These are phyloP conservation scores for Prunella himalayana DNA, from an alignment of 2,113 vertebrate species.

Conservation along the genomic window DNA sequence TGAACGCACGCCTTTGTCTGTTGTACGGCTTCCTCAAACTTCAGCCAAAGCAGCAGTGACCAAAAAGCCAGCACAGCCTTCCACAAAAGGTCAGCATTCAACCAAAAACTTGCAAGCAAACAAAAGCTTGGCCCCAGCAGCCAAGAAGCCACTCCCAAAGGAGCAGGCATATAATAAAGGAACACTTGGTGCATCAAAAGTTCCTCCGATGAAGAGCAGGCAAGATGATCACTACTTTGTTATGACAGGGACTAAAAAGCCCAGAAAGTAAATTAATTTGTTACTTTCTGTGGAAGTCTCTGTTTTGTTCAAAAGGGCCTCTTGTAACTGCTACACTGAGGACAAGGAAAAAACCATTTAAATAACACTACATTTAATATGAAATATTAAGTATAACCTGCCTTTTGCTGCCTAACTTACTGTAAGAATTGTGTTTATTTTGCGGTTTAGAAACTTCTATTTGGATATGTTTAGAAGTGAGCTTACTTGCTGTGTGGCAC, in stretches of 20 bases:
- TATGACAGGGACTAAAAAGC: constrained; percentile 83
- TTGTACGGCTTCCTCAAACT: constrained; percentile 75
- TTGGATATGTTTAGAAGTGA: background rate
- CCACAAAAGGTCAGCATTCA: background rate
- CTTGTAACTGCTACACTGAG: background rate
- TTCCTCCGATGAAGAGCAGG: constrained; percentile 63
- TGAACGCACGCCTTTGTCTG: constrained; percentile 61
- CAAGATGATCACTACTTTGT: constrained; percentile 86
- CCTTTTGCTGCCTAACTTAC: background rate
- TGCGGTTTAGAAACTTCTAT: background rate
- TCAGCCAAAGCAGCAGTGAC: constrained; percentile 1
- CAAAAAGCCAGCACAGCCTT: constrained; percentile 23
- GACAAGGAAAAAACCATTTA: background rate
- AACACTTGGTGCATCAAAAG: background rate
- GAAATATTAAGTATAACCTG: background rate
- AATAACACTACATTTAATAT: constrained; percentile 34
- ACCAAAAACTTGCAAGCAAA: background rate
- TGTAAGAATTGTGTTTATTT: background rate
- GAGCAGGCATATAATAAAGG: background rate
- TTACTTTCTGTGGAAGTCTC: background rate
- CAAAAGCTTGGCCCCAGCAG: background rate
- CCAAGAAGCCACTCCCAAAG: constrained; percentile 14
- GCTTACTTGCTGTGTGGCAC: background rate
- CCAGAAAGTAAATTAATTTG: constrained; percentile 63
- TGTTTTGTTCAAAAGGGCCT: background rate